phyloP scores from a whole-genome alignment of 2,113 vertebrate genomes.

The Glareola pratincola region DNA sequence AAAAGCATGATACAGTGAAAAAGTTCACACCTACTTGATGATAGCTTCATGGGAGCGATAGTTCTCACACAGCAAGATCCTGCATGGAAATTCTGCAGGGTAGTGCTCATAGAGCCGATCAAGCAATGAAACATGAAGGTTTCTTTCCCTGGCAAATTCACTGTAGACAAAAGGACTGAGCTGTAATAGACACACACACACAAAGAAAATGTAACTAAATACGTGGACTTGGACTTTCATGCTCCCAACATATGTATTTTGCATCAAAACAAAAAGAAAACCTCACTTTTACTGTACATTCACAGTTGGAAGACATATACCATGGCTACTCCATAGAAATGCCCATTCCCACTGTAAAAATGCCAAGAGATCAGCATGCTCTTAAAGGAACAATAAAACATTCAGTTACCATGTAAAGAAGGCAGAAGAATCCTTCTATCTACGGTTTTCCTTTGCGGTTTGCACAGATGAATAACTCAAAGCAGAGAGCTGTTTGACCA shows the following conservation, averaged over 20 bases:
- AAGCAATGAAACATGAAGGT: constrained; percentile 94
- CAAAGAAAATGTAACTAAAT: constrained; percentile 64
- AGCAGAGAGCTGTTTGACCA: not conserved
- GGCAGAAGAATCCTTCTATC: not conserved
- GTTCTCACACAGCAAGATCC: constrained; percentile 99
- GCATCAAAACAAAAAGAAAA: not conserved
- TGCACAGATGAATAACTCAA: not conserved
- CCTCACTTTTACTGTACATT: not conserved
- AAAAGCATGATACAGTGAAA: constrained; percentile 54
- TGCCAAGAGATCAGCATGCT: not conserved
- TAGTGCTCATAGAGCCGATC: constrained; percentile 98
- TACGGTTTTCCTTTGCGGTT: not conserved
- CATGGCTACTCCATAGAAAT: not conserved
- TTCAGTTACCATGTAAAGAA: not conserved
- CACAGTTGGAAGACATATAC: not conserved
- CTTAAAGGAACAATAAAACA: not conserved
- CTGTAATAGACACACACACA: constrained; percentile 81
- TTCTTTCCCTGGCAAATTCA: constrained; percentile 97
- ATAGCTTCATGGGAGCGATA: constrained; percentile 99
- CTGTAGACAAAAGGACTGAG: constrained; percentile 99
- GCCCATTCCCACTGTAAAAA: not conserved
- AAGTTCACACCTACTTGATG: constrained; percentile 96
- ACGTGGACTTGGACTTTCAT: not conserved
- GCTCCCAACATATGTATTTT: not conserved
- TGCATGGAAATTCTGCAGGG: constrained; percentile 92